Conservation (phyloP, 2,113 vertebrate genomes). For the Burhinus bistriatus region DNA sequence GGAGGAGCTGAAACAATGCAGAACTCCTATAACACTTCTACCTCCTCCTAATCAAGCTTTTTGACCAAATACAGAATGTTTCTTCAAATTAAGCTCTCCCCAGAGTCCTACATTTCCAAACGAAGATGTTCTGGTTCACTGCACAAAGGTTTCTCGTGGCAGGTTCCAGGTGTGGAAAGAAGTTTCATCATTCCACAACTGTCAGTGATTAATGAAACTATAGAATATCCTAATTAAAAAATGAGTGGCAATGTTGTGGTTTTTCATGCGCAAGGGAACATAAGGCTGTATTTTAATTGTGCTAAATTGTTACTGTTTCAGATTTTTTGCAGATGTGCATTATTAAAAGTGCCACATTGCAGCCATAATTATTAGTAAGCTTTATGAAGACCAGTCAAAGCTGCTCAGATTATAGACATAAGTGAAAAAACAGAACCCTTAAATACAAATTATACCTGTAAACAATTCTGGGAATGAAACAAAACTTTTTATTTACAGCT, state of each 20-base stretch:
- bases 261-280: neutral
- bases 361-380: neutral
- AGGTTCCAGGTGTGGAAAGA: conserved; percentile 16
- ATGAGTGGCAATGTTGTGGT: neutral
- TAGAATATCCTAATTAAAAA: conserved; percentile 5
- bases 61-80: conserved; percentile 26
- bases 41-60: conserved; percentile 32
- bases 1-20: conserved; percentile 43
- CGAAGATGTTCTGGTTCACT: conserved; percentile 36
- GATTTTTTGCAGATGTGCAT: neutral
- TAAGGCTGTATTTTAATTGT: neutral
- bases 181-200: neutral
- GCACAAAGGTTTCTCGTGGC: neutral
- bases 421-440: neutral
- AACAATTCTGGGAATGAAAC: neutral
- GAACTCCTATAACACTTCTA: neutral
- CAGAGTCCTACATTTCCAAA: conserved; percentile 20
- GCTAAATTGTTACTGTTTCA: neutral
- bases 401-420: neutral
- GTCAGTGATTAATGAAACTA: conserved; percentile 35
- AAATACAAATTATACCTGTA: neutral
- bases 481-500: neutral
- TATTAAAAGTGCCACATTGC: neutral
- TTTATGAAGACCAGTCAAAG: neutral
- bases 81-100: conserved; percentile 50